phyloP scores from a whole-genome alignment of 1,140 invertebrate species.

The Drosophila neocordata region DNA sequence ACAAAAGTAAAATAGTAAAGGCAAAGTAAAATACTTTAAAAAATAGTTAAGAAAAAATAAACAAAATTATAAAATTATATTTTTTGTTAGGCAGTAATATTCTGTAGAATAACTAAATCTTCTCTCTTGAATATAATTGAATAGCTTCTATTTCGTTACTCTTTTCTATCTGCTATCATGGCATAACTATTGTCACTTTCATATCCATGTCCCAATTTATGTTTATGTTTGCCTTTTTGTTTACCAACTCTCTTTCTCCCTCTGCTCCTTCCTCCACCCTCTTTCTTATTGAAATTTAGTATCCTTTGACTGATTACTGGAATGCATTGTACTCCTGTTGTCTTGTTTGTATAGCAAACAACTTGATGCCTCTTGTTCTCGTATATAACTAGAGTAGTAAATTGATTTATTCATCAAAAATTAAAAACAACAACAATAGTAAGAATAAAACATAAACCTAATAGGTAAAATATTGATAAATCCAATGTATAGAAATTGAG shows the following conservation, averaged over 20 bases:
- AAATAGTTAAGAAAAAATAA: too few species aligned
- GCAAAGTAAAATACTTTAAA: too few species aligned
- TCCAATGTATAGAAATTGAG: too few species aligned
- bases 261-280: neutral
- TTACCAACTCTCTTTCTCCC: neutral
- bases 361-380: neutral
- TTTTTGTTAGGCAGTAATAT: too few species aligned
- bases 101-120: neutral
- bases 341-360: neutral
- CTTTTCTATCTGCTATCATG: too few species aligned
- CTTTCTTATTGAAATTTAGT: neutral
- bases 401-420: slow-evolving; percentile 9
- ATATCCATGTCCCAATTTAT: neutral
- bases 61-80: too few species aligned
- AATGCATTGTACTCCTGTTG: neutral
- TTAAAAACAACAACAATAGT: neutral
- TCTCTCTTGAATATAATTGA: neutral
- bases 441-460: neutral
- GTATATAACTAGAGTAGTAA: neutral
- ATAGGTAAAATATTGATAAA: neutral
- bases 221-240: neutral
- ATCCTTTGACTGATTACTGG: neutral
- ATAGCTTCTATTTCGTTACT: too few species aligned
- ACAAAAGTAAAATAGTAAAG: too few species aligned
- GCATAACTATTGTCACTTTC: neutral